These are phyloP conservation scores for Augiades crinisus DNA, from an alignment of 2,888 invertebrate species.

Conservation along the genomic window DNA sequence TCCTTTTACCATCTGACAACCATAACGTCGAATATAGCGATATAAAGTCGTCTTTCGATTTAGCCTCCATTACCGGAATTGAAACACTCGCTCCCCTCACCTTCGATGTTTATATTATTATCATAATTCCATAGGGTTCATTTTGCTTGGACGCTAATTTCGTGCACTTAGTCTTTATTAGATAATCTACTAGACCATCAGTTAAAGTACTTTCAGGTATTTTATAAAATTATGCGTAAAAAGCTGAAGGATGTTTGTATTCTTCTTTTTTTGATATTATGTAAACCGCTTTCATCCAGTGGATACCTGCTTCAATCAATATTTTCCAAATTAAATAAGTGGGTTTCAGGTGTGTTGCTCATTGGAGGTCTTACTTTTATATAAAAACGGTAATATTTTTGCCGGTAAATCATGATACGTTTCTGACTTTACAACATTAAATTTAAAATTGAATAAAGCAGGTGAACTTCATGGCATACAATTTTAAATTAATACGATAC, in stretches of 20 bases:
- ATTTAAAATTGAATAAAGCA: too few species aligned
- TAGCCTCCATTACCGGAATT: slow-evolving; percentile 11
- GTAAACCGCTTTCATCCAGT: too few species aligned
- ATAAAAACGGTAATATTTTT: too few species aligned
- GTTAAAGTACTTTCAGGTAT: neutral
- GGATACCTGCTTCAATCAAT: too few species aligned
- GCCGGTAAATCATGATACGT: too few species aligned
- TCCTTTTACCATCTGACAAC: neutral
- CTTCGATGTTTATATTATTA: slow-evolving; percentile 13
- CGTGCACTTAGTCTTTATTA: neutral
- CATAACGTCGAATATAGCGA: neutral
- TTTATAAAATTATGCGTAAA: neutral
- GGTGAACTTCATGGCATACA: neutral
- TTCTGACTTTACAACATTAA: too few species aligned
- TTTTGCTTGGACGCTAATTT: neutral
- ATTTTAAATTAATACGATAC: too few species aligned
- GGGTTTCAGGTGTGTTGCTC: too few species aligned
- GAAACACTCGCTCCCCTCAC: slow-evolving; percentile 7
- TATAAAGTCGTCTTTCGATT: slow-evolving; percentile 8
- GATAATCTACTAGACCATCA: slow-evolving; percentile 3
- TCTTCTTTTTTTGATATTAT: too few species aligned
- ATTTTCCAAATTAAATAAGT: too few species aligned
- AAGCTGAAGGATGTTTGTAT: neutral
- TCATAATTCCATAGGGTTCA: slow-evolving; percentile 15
- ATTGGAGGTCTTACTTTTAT: too few species aligned